Percentiles rank a stretch among this genome's conserved stretches.
Conservation (phyloP, 2,888 invertebrate genomes). For the Arctia plantaginis region DNA sequence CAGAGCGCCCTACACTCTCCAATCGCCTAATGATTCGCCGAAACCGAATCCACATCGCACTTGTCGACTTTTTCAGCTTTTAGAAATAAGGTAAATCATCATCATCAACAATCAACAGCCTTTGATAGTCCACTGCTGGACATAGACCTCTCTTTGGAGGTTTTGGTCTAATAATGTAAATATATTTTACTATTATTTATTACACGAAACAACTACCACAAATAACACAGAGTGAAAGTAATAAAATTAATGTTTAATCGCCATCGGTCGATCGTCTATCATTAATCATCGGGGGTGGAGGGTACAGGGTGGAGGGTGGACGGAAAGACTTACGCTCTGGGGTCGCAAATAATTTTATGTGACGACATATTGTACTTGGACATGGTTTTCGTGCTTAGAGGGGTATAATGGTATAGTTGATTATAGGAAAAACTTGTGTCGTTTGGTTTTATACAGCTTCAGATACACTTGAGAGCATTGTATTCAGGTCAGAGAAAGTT, state of each 20-base stretch:
- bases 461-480: background rate
- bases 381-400: conserved; percentile 8
- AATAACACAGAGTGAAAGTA: conserved; percentile 16
- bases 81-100: no score
- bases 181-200: no score
- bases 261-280: conserved; percentile 20
- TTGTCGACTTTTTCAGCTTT: no score
- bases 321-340: conserved; percentile 9
- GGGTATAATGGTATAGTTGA: background rate
- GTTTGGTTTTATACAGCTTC: background rate
- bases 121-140: no score
- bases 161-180: no score
- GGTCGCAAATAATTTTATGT: conserved; percentile 29
- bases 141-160: no score
- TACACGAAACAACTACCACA: background rate
- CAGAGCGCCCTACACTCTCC: no score
- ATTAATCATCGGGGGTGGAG: conserved; percentile 37
- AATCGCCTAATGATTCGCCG: no score
- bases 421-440: background rate
- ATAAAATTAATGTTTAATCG: conserved; percentile 43
- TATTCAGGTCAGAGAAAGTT: no score
- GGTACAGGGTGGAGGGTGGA: conserved; percentile 4
- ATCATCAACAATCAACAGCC: no score
- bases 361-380: conserved; percentile 35
- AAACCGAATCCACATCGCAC: no score